Conservation (phyloP, 2,888 invertebrate genomes). For the Watsonalla binaria region DNA sequence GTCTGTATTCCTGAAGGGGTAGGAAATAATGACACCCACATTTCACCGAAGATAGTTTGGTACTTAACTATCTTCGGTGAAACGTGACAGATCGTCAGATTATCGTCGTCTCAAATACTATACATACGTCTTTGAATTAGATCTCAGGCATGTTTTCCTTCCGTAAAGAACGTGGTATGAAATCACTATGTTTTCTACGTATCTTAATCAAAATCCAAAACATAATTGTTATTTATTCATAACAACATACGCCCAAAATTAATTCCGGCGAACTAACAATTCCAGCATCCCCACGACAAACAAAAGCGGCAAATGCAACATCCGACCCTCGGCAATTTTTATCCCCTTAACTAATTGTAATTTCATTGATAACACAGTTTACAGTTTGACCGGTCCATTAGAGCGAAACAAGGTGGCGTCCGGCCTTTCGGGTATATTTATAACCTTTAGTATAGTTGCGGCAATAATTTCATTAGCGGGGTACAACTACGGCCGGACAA, state of each 20-base stretch:
- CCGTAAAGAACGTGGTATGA: too few species aligned
- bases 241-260: constrained; percentile 10
- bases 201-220: neutral
- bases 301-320: constrained; percentile 55
- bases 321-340: constrained; percentile 71
- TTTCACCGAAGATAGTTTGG: too few species aligned
- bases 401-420: constrained; percentile 75
- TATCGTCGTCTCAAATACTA: too few species aligned
- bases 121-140: too few species aligned
- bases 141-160: too few species aligned
- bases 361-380: constrained; percentile 79
- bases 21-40: too few species aligned
- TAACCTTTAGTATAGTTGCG: constrained; percentile 77
- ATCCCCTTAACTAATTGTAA: constrained; percentile 73
- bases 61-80: too few species aligned
- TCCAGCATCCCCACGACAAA: constrained; percentile 39
- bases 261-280: constrained; percentile 28
- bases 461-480: constrained; percentile 80
- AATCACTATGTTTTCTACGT: too few species aligned
- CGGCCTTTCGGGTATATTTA: constrained; percentile 73
- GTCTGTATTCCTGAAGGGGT: too few species aligned
- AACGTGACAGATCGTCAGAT: too few species aligned
- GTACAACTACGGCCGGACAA: constrained; percentile 77
- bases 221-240: neutral
- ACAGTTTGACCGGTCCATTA: constrained; percentile 79